A percentile compares a stretch with the other conserved stretches of the same genome.
Conservation (phyloP, 2,888 invertebrate genomes). For the Pyrrhosoma nymphula region DNA sequence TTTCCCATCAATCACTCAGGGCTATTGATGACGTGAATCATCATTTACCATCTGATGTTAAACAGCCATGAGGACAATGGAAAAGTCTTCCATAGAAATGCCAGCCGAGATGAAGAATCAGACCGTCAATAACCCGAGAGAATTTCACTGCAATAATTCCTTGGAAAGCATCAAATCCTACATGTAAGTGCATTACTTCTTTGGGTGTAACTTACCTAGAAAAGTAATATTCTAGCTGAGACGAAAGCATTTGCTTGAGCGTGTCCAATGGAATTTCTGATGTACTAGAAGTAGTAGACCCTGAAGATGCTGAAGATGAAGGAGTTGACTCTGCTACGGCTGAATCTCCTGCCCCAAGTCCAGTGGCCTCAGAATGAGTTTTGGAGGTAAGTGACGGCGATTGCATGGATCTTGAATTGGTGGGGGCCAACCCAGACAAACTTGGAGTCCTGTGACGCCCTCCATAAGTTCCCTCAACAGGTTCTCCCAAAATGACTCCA, state of each 20-base stretch:
- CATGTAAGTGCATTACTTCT: no score
- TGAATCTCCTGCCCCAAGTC: constrained; percentile 12
- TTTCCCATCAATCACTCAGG: no score
- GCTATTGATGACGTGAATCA: no score
- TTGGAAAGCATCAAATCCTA: no score
- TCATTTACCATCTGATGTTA: no score
- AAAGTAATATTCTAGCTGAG: constrained; percentile 93
- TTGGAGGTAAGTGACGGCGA: constrained; percentile 27
- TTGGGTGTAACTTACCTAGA: constrained; percentile 84
- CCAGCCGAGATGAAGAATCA: no score
- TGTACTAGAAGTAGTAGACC: constrained; percentile 78
- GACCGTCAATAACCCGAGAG: no score
- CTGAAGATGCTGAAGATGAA: constrained; percentile 73
- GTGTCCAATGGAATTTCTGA: constrained; percentile 85
- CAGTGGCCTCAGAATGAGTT: constrained; percentile 44
- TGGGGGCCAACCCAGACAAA: constrained; percentile 66
- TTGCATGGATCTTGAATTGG: constrained; percentile 51
- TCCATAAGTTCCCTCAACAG: constrained; percentile 56
- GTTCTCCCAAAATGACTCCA: constrained; percentile 60
- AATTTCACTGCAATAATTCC: no score
- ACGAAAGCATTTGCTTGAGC: constrained; percentile 88
- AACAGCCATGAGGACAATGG: background rate
- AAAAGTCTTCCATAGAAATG: no score
- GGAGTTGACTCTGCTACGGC: constrained; percentile 22
- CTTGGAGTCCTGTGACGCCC: constrained; percentile 61